Conservation (phyloP, 2,113 vertebrate species). For the Phylloscopus whistleri region DNA sequence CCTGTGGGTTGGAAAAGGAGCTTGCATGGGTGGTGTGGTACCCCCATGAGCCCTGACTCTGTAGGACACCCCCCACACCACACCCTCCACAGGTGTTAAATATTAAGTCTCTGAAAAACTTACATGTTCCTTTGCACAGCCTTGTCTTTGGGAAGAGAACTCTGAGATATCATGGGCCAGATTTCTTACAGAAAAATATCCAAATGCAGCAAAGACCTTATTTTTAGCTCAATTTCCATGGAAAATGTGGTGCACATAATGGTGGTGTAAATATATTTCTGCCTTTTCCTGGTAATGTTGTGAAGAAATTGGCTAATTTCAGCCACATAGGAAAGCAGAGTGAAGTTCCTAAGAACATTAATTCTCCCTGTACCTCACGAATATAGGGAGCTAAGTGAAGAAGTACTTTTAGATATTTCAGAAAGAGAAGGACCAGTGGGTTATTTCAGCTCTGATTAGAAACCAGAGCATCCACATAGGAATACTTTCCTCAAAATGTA, state of each 20-base stretch:
- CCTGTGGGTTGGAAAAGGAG: background rate
- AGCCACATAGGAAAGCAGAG: background rate
- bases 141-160: background rate
- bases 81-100: background rate
- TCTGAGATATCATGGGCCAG: background rate
- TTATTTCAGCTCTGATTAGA: background rate
- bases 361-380: background rate
- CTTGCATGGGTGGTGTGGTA: background rate
- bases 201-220: background rate
- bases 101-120: background rate
- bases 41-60: background rate
- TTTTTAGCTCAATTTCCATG: background rate
- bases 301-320: background rate
- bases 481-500: background rate
- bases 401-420: background rate
- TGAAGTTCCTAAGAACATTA: background rate
- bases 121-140: background rate
- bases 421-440: background rate
- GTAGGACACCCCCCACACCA: too few relatives aligned
- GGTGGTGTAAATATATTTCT: background rate
- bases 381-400: background rate
- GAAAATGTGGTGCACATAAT: accelerated
- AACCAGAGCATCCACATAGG: background rate
- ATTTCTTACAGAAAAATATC: background rate
- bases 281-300: background rate